These are phyloP conservation scores for Poeciliopsis infans DNA, from an alignment of 2,797 vertebrate genomes.

Conservation along the genomic window DNA sequence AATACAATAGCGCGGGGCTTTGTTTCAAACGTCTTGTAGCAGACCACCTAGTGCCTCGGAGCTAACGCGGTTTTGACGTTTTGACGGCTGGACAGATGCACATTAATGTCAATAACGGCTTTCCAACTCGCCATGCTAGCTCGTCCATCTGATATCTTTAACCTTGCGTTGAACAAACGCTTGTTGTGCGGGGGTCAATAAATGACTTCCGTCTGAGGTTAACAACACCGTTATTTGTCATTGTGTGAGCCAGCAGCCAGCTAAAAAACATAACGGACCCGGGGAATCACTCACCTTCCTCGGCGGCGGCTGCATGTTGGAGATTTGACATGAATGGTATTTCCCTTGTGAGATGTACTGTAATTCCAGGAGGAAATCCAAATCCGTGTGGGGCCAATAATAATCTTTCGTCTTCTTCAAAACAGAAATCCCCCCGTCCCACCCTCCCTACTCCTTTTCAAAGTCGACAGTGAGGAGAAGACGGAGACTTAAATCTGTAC, in stretches of 20 bases:
- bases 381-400: constrained; percentile 48
- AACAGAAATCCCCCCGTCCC: constrained; percentile 48
- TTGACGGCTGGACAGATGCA: constrained; percentile 59
- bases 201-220: background rate
- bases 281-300: constrained; percentile 89
- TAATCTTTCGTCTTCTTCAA: constrained; percentile 32
- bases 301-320: constrained; percentile 97
- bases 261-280: constrained; percentile 62
- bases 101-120: constrained; percentile 45
- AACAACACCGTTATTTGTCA: constrained; percentile 46
- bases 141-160: background rate
- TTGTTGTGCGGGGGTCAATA: background rate
- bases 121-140: constrained; percentile 65
- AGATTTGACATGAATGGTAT: constrained; percentile 86
- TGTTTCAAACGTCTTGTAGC: constrained; percentile 25
- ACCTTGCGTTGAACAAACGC: background rate
- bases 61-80: constrained; percentile 59
- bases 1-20: background rate
- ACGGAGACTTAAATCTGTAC: constrained; percentile 71
- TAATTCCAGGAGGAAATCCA: constrained; percentile 75
- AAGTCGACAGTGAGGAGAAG: constrained; percentile 62
- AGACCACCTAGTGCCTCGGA: constrained; percentile 39
- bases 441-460: background rate
- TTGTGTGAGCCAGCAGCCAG: constrained; percentile 40
- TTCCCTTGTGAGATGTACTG: constrained; percentile 76